Conservation (phyloP, 1,140 invertebrate genomes). For the Ceratitis capitata region DNA sequence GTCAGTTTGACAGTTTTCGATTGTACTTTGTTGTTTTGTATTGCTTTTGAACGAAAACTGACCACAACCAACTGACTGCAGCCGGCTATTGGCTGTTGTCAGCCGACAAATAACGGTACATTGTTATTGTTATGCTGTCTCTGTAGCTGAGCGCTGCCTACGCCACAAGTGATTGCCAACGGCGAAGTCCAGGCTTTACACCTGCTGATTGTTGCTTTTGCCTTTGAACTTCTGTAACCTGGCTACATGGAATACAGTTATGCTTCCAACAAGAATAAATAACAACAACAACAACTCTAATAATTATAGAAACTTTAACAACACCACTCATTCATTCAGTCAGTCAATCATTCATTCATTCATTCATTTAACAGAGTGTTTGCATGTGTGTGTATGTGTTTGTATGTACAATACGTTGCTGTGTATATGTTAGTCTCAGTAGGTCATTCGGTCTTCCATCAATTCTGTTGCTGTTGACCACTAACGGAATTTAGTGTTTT, state of each 20-base stretch:
- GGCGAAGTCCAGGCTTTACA: not conserved
- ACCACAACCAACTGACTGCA: not conserved
- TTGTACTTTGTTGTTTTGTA: constrained; percentile 27
- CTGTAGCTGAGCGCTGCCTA: not conserved
- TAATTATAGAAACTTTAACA: not conserved
- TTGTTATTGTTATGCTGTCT: not conserved
- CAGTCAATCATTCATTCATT: no score
- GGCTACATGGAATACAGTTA: not conserved
- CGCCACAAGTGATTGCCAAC: not conserved
- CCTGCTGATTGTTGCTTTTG: not conserved
- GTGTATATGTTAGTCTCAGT: no score
- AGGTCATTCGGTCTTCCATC: constrained; percentile 27
- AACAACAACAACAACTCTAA: not conserved
- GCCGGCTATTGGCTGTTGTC: not conserved
- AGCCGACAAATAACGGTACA: not conserved
- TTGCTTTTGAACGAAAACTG: constrained; percentile 30
- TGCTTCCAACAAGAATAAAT: not conserved
- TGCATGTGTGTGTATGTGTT: no score
- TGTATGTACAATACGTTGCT: no score
- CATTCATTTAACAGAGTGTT: no score
- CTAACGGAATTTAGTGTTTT: constrained; percentile 37
- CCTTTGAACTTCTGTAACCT: not conserved
- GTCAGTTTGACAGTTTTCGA: constrained; percentile 1
- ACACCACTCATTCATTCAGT: constrained; percentile 17
- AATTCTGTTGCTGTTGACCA: constrained; percentile 9